Conservation (phyloP, 2,797 vertebrate species). For the Falco naumanni region DNA sequence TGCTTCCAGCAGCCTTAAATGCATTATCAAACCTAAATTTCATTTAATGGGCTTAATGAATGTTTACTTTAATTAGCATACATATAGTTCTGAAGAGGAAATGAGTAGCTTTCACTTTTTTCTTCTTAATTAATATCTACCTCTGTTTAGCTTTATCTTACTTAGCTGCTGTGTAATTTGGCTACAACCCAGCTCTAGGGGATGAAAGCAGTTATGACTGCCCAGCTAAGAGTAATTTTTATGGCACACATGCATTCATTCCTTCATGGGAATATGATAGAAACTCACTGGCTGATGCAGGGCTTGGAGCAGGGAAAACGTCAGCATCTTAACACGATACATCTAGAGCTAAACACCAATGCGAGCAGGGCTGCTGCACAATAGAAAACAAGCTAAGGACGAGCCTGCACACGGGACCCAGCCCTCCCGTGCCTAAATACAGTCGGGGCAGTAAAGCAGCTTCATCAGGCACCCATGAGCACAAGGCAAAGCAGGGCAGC, state of each 20-base stretch:
- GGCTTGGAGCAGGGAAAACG: background rate
- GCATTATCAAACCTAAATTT: background rate
- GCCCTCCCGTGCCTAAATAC: background rate
- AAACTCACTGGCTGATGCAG: background rate
- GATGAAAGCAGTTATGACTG: background rate
- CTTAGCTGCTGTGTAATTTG: background rate
- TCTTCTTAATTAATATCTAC: background rate
- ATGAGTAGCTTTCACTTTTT: conserved; percentile 8
- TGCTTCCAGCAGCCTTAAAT: background rate
- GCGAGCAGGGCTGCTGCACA: background rate
- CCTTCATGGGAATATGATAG: background rate
- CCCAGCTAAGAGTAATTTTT: background rate
- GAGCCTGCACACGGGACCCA: background rate
- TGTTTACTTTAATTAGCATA: conserved; percentile 3
- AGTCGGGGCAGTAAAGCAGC: background rate
- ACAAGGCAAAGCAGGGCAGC: background rate
- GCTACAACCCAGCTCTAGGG: background rate
- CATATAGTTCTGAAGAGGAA: background rate
- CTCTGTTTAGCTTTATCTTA: background rate
- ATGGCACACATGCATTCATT: background rate
- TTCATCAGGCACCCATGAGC: background rate
- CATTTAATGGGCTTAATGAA: background rate
- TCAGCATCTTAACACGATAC: background rate
- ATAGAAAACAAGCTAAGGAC: background rate
- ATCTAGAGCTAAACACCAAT: background rate